Evolutionary conservation across 1,140 invertebrate species (phyloP), one percentile per base, ranked within the genome.

Genomic region (Camponotus vicinus): DNA sequence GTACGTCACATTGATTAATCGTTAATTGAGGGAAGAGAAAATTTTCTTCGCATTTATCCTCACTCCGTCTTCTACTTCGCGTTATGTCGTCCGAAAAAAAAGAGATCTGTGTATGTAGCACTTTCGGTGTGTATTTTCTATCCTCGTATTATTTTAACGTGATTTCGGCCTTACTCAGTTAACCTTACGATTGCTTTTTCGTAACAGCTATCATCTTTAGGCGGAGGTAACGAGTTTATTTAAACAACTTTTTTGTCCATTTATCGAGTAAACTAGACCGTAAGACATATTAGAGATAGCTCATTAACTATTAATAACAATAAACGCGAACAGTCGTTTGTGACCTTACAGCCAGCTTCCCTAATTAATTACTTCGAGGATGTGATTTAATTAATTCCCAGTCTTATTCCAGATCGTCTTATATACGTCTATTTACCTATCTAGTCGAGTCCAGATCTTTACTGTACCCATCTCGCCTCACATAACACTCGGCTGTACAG

Each of bases 231-330:
- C 85, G 77, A 89, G 79, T 86, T 90, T 88, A 73, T 66, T 52
- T 77, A 85, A 69, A 78, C 40, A 75, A 75, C 70, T 66, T 77
- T 79, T 89, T 69, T 85, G 75, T 85, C 63, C n/a, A 70, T 89
- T 69, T 86, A 79, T 85, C 73, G 69, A 83, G 70, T 91, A 91
- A 91, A 91, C 90, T 91, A 91, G 90, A 91, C 88, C 89, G 89
- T 89, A 87, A 85, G 79, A 86, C 85, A 61, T 27, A 27, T 90
- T 90, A 90, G 80, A 89, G 80, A 89, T 84, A 90, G 89, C 82
- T 63, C 79, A 86, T 90, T 85, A 91, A 90, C 85, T 90, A 90
- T 90, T 89, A 88, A 82, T 87, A 84, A 88, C 77, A 91, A 91
- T 91, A 91, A 90, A 89, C 69, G 32, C 80, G 88, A 78, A 87